A percentile compares a stretch with the other conserved stretches of the same genome.
Conservation (phyloP, 2,797 vertebrate genomes). For the Lacerta viridis region DNA sequence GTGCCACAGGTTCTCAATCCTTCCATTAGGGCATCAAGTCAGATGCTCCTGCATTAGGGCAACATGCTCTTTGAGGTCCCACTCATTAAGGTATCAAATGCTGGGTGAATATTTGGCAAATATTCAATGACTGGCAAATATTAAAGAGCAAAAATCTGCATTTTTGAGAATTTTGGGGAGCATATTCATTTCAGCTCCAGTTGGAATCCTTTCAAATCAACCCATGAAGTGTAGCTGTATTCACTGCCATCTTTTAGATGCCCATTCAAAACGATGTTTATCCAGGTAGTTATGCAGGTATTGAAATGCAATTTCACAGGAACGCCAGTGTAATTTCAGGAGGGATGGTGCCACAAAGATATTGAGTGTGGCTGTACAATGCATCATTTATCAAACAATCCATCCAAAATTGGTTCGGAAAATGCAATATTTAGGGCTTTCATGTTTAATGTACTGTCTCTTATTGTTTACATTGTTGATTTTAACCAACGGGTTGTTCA, state of each 20-base stretch:
- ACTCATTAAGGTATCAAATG: background rate
- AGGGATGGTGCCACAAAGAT: background rate
- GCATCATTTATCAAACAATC: conserved; percentile 24
- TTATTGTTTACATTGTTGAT: conserved; percentile 26
- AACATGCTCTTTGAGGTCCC: background rate
- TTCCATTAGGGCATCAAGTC: background rate
- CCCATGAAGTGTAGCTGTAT: background rate
- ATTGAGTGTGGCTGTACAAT: background rate
- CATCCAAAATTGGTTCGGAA: conserved; percentile 10
- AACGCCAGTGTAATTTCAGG: background rate
- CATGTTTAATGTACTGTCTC: conserved; percentile 10
- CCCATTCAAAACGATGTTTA: background rate
- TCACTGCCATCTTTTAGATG: background rate
- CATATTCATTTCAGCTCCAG: background rate
- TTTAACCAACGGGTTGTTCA: conserved; percentile 1
- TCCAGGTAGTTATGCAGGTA: background rate
- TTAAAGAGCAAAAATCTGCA: background rate
- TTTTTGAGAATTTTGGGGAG: background rate
- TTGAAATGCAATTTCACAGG: background rate
- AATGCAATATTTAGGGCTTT: background rate
- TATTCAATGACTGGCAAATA: background rate
- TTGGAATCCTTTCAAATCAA: background rate
- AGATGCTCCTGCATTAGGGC: background rate
- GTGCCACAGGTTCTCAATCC: too few relatives aligned
- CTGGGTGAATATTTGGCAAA: background rate